Base-by-base conservation (phyloP, 2,888 invertebrate genomes). In the Agriopis aurantiaria region DNA sequence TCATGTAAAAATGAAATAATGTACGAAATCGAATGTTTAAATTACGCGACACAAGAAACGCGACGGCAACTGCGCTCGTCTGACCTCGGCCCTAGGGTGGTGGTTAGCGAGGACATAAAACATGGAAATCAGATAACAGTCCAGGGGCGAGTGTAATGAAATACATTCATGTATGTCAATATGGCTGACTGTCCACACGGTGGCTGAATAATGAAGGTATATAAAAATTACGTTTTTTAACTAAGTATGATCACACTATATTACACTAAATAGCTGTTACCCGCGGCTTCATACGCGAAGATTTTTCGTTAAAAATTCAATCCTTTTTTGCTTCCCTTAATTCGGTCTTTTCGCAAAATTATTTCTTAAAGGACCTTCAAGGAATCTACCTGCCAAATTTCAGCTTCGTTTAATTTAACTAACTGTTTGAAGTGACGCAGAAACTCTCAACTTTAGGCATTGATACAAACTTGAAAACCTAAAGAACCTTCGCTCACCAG, bases 41-140 rank as follows among this genome's bases (percentile, higher is more conserved):
- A 23, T 11, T 11, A 11, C 52, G 52, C 10, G 6, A 10, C 8
- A 14, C 12, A 43, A 14, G 14, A 43, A 43, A 43, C 14, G 41
- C 41, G 9, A 41, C 56, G 3, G 14, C 8, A 43, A 14, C 43
- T 1, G 8, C 10, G 14, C 58, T 58, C 11, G 58, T 46, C 58
- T 48, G 11, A 11, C 17, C 11, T 17, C 8, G 5, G 55, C 40
- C 5, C 41, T 56, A 41, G 12, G 46, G 55, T 48, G 46, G 3
- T 23, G 59, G 0, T 43, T 10, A 11, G n/a, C 56, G 46, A 46
- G 68, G 57, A 46, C 40, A 40, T 45, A 46, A n/a, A 41, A 57
- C 33, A 61, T 56, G 60, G 7, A 64, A 68, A 69, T 65, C 61
- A 65, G 69, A 61, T 69, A 65, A 51, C 60, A 48, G n/a, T 33